These are phyloP conservation scores for Punctoribates punctum DNA, from an alignment of 2,888 invertebrate genomes.

Conservation along the genomic window DNA sequence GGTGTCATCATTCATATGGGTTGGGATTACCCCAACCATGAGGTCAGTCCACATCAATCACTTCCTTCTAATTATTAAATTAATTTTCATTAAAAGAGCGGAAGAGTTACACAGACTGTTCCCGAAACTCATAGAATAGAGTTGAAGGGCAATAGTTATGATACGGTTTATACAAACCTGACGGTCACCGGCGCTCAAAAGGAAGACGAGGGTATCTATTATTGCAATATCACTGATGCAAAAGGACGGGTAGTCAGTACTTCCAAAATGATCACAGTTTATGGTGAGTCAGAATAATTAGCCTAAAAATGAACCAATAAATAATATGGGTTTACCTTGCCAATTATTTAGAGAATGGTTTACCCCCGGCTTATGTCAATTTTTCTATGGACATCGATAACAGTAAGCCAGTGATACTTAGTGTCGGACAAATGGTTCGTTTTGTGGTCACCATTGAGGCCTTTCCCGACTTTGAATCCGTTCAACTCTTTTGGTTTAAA, in stretches of 20 bases:
- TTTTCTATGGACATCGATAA: constrained; percentile 47
- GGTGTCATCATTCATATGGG: constrained; percentile 47
- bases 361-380: constrained; percentile 46
- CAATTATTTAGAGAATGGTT: constrained; percentile 37
- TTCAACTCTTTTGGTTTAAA: constrained; percentile 46
- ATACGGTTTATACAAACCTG: constrained; percentile 40
- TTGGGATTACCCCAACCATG: constrained; percentile 48
- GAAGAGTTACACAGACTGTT: constrained; percentile 44
- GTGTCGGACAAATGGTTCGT: constrained; percentile 45
- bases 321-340: too few species aligned
- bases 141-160: constrained; percentile 34
- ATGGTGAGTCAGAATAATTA: too few species aligned
- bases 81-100: constrained; percentile 21
- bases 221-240: constrained; percentile 47
- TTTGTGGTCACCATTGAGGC: constrained; percentile 50
- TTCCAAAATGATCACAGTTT: constrained; percentile 46
- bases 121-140: constrained; percentile 32
- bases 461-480: constrained; percentile 46
- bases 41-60: constrained; percentile 38
- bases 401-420: constrained; percentile 44
- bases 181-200: constrained; percentile 47
- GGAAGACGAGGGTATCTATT: constrained; percentile 49
- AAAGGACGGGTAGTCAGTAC: constrained; percentile 35
- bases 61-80: not conserved
- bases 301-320: too few species aligned